Percentiles rank a stretch among this genome's conserved stretches.
These are phyloP conservation scores for Epinotia brunnichana DNA, from an alignment of 2,888 invertebrate genomes.

Conservation along the genomic window DNA sequence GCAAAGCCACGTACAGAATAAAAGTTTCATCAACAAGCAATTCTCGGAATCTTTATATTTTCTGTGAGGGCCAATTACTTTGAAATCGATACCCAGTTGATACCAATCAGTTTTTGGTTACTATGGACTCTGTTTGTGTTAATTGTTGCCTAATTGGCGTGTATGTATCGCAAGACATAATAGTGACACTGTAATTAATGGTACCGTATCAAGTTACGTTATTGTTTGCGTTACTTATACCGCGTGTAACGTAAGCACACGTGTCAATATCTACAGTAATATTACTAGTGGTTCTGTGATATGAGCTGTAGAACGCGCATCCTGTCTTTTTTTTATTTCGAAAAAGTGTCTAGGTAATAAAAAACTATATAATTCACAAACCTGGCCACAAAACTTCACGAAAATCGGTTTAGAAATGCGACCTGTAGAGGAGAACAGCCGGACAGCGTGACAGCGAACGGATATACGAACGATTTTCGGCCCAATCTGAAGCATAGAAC, in stretches of 20 bases:
- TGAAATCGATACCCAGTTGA: slow-evolving; percentile 32
- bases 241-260: not conserved
- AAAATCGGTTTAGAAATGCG: too few species aligned
- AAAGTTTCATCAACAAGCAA: not conserved
- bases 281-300: too few species aligned
- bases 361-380: too few species aligned
- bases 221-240: slow-evolving; percentile 5
- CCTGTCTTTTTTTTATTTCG: too few species aligned
- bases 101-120: slow-evolving; percentile 34
- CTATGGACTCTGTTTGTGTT: slow-evolving; percentile 34
- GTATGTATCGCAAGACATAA: slow-evolving; percentile 22
- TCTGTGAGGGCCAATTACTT: slow-evolving; percentile 21
- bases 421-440: too few species aligned
- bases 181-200: slow-evolving; percentile 37
- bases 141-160: slow-evolving; percentile 34
- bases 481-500: too few species aligned
- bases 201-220: slow-evolving; percentile 28
- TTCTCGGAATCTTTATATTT: slow-evolving; percentile 13
- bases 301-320: too few species aligned
- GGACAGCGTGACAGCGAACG: too few species aligned
- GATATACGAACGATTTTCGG: too few species aligned
- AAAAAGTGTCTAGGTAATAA: too few species aligned
- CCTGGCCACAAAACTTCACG: too few species aligned
- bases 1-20: not conserved
- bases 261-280: too few species aligned